Evolutionary conservation across 2,113 vertebrate genomes (phyloP).

Genomic region (Pheucticus melanocephalus): DNA sequence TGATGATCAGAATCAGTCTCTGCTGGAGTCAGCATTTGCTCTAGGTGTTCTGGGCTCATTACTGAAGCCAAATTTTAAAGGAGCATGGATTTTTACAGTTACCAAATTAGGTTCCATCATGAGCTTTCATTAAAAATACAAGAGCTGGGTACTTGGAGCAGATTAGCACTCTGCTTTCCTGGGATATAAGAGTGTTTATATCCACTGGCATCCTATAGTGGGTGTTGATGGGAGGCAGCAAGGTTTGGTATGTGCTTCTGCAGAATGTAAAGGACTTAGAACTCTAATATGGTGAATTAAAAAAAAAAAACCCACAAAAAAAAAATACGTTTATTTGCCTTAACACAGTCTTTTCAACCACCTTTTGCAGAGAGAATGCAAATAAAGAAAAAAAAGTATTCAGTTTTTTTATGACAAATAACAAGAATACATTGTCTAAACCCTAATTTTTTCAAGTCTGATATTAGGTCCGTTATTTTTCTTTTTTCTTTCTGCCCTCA

Average conservation of each 20-base stretch:
- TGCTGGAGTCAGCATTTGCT: background rate
- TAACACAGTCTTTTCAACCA: background rate
- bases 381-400: background rate
- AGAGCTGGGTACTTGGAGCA: background rate
- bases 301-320: background rate
- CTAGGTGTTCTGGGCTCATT: background rate
- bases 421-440: background rate
- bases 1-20: background rate
- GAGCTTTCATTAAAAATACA: background rate
- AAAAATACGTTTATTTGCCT: background rate
- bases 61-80: background rate
- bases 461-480: background rate
- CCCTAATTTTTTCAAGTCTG: background rate
- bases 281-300: background rate
- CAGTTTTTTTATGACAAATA: background rate
- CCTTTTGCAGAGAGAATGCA: background rate
- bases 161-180: background rate
- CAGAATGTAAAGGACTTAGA: background rate
- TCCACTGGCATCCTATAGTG: background rate
- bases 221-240: background rate
- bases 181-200: background rate
- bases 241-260: background rate
- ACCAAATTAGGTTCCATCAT: background rate
- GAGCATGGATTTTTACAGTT: background rate
- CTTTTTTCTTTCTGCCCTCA: background rate